Percentiles rank a stretch among this genome's conserved stretches.
Conservation (phyloP, 37 sponge, comb jelly and placozoan genomes). For the Spongia lamella region DNA sequence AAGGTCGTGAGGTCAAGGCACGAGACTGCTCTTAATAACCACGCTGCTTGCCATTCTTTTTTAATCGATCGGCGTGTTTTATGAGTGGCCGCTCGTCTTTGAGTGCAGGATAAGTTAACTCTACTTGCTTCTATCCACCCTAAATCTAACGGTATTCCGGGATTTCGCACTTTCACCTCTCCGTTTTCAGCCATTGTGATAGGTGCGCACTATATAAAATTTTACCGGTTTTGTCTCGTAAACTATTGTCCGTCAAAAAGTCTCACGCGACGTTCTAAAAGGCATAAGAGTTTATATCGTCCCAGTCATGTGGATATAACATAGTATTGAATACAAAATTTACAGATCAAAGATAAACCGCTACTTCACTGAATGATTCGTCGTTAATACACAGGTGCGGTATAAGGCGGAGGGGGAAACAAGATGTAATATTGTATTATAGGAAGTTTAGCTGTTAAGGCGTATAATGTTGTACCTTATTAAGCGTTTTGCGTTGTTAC, state of each 20-base stretch:
- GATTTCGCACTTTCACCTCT: constrained; percentile 74
- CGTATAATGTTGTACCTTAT: too few species aligned
- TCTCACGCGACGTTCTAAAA: too few species aligned
- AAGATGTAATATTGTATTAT: too few species aligned
- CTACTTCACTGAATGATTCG: too few species aligned
- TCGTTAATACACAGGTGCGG: too few species aligned
- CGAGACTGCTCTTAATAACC: constrained; percentile 91
- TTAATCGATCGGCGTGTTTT: constrained; percentile 90
- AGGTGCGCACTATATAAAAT: neutral
- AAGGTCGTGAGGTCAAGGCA: constrained; percentile 98
- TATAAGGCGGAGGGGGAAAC: too few species aligned
- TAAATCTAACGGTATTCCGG: constrained; percentile 80
- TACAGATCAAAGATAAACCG: too few species aligned
- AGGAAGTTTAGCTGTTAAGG: too few species aligned
- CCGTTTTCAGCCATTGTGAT: constrained; percentile 4
- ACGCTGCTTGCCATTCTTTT: constrained; percentile 99
- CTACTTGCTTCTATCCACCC: constrained; percentile 87
- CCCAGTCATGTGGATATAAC: too few species aligned
- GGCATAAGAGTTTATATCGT: too few species aligned
- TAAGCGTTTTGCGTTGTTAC: too few species aligned
- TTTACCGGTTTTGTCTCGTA: neutral
- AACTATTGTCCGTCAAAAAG: neutral
- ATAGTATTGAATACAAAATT: too few species aligned
- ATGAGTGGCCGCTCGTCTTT: constrained; percentile 85
- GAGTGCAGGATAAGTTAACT: constrained; percentile 89